A percentile compares a stretch with the other conserved stretches of the same genome.
Conservation (phyloP, 2,888 invertebrate species). For the Uloborus plumipes region DNA sequence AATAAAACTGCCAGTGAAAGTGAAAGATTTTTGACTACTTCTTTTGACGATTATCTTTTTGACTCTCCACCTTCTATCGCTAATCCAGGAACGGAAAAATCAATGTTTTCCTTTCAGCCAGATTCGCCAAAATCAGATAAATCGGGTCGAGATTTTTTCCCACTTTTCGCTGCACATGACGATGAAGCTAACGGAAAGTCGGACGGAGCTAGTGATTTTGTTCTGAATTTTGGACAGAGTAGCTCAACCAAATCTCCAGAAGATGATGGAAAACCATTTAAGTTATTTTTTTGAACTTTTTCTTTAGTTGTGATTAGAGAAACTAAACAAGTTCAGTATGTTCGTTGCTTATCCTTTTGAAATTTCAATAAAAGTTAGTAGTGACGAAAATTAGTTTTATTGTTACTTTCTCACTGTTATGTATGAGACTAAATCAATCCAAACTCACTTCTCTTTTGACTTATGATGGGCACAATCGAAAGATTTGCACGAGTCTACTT, state of each 20-base stretch:
- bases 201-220: not conserved
- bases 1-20: not conserved
- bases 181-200: not conserved
- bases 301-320: too few species aligned
- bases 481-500: too few species aligned
- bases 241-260: slow-evolving; percentile 12
- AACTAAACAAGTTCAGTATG: too few species aligned
- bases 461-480: too few species aligned
- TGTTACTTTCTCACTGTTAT: too few species aligned
- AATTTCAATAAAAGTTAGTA: too few species aligned
- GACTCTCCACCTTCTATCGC: slow-evolving; percentile 14
- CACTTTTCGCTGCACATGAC: slow-evolving; percentile 21
- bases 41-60: slow-evolving; percentile 26
- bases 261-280: not conserved
- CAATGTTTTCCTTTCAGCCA: slow-evolving; percentile 28
- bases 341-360: too few species aligned
- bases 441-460: too few species aligned
- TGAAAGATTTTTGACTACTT: slow-evolving; percentile 18
- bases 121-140: slow-evolving; percentile 16
- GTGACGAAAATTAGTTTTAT: too few species aligned
- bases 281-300: too few species aligned
- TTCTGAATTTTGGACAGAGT: slow-evolving; percentile 22
- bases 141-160: slow-evolving; percentile 19
- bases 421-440: too few species aligned
- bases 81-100: slow-evolving; percentile 17